phyloP scores from a whole-genome alignment of 35 echinoderm and acorn worm species.

The Ophiothrix spiculata region DNA sequence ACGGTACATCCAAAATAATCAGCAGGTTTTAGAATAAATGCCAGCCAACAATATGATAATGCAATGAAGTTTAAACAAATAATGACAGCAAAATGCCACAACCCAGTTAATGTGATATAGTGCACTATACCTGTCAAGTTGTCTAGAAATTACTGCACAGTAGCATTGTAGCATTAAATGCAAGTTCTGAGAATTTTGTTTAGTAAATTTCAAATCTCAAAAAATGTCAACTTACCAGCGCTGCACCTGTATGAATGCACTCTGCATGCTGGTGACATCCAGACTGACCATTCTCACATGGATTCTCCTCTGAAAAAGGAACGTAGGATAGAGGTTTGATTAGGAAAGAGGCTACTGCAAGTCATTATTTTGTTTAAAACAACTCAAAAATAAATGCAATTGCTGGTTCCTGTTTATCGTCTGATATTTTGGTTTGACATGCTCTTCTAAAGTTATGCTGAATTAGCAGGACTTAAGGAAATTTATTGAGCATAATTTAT shows the following conservation, averaged over 20 bases:
- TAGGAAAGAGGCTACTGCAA: neutral
- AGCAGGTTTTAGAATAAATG: no score
- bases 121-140: neutral
- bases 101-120: neutral
- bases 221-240: conserved; percentile 10
- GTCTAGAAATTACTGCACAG: neutral
- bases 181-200: neutral
- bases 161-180: neutral
- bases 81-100: neutral
- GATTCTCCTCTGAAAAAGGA: conserved; percentile 1
- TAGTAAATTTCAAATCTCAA: neutral
- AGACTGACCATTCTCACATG: conserved; percentile 25
- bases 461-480: neutral
- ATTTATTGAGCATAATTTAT: neutral
- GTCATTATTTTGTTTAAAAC: neutral
- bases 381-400: neutral
- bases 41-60: neutral
- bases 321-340: neutral
- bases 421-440: no score
- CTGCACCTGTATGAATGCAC: conserved; percentile 32
- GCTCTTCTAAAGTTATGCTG: neutral
- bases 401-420: no score
- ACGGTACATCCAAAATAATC: no score
- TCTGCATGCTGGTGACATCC: conserved; percentile 25
- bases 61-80: neutral